Base-by-base conservation (phyloP, 1,140 invertebrate species). In the Hyles vespertilio region DNA sequence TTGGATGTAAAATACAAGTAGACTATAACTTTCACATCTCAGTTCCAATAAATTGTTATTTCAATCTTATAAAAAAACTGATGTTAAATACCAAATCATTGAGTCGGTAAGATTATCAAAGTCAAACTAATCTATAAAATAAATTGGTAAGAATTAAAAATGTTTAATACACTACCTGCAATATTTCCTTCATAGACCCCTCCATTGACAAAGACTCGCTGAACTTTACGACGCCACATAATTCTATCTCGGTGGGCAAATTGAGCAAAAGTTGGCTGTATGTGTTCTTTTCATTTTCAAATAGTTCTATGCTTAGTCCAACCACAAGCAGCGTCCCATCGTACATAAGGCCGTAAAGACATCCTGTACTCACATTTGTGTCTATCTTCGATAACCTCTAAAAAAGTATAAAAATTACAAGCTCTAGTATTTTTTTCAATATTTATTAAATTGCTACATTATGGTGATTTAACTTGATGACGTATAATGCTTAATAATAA, bases 311-410 rank as follows among this genome's bases (percentile, higher is more conserved):
- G 72, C 91, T 92, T 57, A 94, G 91, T 56, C 93, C 93, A 51
- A 95, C 76, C 11, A 95, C 91, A 44, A 93, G 90, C 52, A 94
- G 78, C 22, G 91, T 93, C 60, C 93, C 91, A 74, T 95, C 92
- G 70, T 93, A 92, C 79, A 95, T 92, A 49, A 94, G 90, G 45
- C 94, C 94, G 80, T 93, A 95, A 48, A 95, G 83, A 76, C 93
- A 93, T 61, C 94, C 94, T 78, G 90, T 91, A 66, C 84, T 91
- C 55, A 91, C 89, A 60, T 91, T 80, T 57, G 86, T 81, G 66
- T 91, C 91, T 53, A 85, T 74, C 62, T 72, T 76, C 56, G 77
- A 85, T 63, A 88, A 68, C 59, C 84, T 74, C 85, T 88, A 70
- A 70, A 56, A 59, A 52, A 22, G 12, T 44, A 54, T 12, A n/a